phyloP scores from a whole-genome alignment of 2,888 invertebrate genomes.

The Tanaodytes sp. region DNA sequence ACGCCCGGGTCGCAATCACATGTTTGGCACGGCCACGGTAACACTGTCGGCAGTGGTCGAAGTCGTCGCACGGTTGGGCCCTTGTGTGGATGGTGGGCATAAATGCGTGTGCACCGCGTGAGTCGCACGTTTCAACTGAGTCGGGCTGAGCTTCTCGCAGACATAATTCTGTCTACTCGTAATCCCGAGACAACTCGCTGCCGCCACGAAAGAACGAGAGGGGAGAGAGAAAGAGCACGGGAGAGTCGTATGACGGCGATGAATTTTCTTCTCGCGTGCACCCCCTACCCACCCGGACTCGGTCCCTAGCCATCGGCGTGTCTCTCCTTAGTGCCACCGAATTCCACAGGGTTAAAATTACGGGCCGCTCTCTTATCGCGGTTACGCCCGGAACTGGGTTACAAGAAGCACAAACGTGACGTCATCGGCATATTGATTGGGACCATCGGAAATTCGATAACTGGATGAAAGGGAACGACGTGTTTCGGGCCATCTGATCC shows the following conservation, averaged over 20 bases:
- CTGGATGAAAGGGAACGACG: too few relatives aligned
- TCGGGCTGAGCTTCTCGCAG: conserved; percentile 68
- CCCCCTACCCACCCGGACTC: conserved; percentile 51
- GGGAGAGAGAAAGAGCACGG: conserved; percentile 55
- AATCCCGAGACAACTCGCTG: conserved; percentile 66
- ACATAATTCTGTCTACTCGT: conserved; percentile 73
- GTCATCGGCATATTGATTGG: too few relatives aligned
- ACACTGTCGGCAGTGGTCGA: conserved; percentile 16
- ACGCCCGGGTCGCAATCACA: conserved; percentile 29
- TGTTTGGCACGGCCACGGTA: conserved; percentile 18
- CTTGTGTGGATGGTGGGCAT: conserved; percentile 59
- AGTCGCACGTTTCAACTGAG: conserved; percentile 72
- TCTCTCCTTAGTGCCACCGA: conserved; percentile 31
- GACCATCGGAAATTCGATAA: background rate
- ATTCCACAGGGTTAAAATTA: conserved; percentile 37
- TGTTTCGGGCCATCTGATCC: too few relatives aligned
- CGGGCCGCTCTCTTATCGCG: conserved; percentile 6
- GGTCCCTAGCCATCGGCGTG: conserved; percentile 22
- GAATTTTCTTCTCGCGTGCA: conserved; percentile 57
- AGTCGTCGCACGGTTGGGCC: conserved; percentile 40
- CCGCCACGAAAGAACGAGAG: conserved; percentile 52
- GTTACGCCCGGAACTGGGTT: conserved; percentile 1
- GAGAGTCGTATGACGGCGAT: conserved; percentile 52
- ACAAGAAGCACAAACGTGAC: background rate
- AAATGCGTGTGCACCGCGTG: conserved; percentile 69